Conservation (phyloP, 1,140 invertebrate species). For the Diuraphis noxia region DNA sequence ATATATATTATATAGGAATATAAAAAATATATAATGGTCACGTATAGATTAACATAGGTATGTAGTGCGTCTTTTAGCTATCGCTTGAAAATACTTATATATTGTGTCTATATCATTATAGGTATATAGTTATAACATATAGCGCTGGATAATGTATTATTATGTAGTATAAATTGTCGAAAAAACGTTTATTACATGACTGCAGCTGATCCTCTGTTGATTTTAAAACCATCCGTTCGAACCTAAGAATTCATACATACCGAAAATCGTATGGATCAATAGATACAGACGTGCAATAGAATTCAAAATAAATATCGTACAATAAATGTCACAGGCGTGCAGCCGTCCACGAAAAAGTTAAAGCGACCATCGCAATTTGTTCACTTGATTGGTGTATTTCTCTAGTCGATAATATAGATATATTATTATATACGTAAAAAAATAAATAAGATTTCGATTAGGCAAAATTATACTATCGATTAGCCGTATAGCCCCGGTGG, state of each 20-base stretch:
- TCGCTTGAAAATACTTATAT: not conserved
- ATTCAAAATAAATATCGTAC: not conserved
- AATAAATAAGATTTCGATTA: not conserved
- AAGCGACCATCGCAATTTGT: not conserved
- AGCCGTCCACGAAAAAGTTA: not conserved
- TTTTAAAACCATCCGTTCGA: not conserved
- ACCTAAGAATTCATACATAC: not conserved
- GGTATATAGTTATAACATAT: too few relatives aligned
- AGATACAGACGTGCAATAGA: not conserved
- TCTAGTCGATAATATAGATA: not conserved
- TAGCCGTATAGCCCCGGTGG: not conserved
- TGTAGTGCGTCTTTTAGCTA: not conserved
- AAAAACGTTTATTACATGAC: not conserved
- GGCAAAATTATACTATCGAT: not conserved
- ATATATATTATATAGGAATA: not conserved
- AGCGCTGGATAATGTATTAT: too few relatives aligned
- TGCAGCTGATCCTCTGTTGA: not conserved
- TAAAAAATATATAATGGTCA: not conserved
- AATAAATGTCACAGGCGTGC: not conserved
- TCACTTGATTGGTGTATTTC: not conserved
- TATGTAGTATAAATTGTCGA: too few relatives aligned
- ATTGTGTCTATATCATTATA: too few relatives aligned
- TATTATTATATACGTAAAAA: not conserved
- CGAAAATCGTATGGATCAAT: not conserved
- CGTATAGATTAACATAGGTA: not conserved